These are phyloP conservation scores for Mamestra brassicae DNA, from an alignment of 2,888 invertebrate species.

Conservation along the genomic window DNA sequence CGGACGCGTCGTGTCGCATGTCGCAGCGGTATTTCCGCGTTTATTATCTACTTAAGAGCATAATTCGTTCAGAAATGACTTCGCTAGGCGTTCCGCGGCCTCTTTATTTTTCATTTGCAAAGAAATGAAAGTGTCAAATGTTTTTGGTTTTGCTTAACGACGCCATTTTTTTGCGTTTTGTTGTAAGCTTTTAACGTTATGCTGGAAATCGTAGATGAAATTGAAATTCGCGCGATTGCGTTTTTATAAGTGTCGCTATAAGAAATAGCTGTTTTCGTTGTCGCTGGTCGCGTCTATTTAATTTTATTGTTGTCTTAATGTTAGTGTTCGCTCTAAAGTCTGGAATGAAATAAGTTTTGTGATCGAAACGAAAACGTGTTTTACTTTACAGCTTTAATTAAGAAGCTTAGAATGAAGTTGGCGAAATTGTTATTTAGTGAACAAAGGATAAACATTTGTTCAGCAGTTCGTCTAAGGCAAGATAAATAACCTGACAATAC, in stretches of 20 bases:
- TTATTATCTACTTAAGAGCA: slow-evolving; percentile 70
- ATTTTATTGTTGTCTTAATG: slow-evolving; percentile 49
- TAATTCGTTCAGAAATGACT: slow-evolving; percentile 69
- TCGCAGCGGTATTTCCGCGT: slow-evolving; percentile 56
- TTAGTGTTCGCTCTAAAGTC: slow-evolving; percentile 44
- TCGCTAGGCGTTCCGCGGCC: slow-evolving; percentile 50
- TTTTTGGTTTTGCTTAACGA: slow-evolving; percentile 67
- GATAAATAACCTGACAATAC: slow-evolving; percentile 34
- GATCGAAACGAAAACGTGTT: slow-evolving; percentile 51
- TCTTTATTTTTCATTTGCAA: slow-evolving; percentile 69
- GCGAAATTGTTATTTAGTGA: slow-evolving; percentile 50
- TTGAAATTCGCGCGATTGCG: slow-evolving; percentile 48
- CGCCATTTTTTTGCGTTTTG: slow-evolving; percentile 50
- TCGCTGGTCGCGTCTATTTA: slow-evolving; percentile 26
- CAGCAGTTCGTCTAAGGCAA: slow-evolving; percentile 26
- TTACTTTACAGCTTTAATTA: slow-evolving; percentile 60
- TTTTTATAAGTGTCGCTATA: slow-evolving; percentile 34
- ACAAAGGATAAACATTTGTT: slow-evolving; percentile 48
- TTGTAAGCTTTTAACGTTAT: slow-evolving; percentile 53
- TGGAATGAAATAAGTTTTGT: slow-evolving; percentile 56
- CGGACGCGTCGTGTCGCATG: slow-evolving; percentile 53
- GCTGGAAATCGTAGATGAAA: slow-evolving; percentile 49
- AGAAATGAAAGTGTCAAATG: slow-evolving; percentile 68
- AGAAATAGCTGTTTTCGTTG: slow-evolving; percentile 17
- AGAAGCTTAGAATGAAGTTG: slow-evolving; percentile 39